Base-by-base conservation (phyloP, 2,113 vertebrate species). In the Alectura lathami region DNA sequence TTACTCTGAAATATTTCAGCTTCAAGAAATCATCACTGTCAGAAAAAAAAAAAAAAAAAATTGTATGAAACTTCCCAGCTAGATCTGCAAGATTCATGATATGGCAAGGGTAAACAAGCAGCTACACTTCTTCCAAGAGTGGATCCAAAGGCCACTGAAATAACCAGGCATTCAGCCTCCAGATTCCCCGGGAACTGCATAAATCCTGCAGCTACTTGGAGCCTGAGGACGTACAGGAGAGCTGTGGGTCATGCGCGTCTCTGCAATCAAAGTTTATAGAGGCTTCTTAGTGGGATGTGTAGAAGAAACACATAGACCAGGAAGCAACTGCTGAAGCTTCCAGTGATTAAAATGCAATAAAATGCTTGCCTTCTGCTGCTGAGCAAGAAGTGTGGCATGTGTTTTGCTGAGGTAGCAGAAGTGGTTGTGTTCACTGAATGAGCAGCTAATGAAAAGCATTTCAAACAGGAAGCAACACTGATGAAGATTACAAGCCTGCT, bases 371-470 rank as follows among this genome's bases (percentile, higher is more conserved):
- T 96, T 93, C 56, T 93, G 96, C 88, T 92, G 91, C 88, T 62
- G 89, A 96, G 91, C 90, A 69, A 95, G 93, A 83, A 94, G 77
- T 26, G 83, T 91, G 92, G 73, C 87, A 29, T 91, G 86, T 76
- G 81, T 93, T 97, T 83, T 96, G 96, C 96, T 97, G 97, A 97
- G 91, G 88, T 43, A 83, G 96, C 96, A 97, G 77, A 94, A 96
- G 79, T 78, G 67, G 67, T 92, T 95, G 74, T 83, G 81, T 40
- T 96, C 68, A 3, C 90, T 96, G 96, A 97, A 96, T 96, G 90
- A 96, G 90, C 91, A 97, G 90, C 93, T 96, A 96, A 97, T 96
- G 95, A 97, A 94, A 96, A 96, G 89, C 92, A 69, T 92, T 96
- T 96, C 84, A 82, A 92, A 90, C 81, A 92, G 96, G 93, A 96